These are phyloP conservation scores for Acyrthosiphon pisum DNA, from an alignment of 1,140 invertebrate genomes.

Conservation along the genomic window DNA sequence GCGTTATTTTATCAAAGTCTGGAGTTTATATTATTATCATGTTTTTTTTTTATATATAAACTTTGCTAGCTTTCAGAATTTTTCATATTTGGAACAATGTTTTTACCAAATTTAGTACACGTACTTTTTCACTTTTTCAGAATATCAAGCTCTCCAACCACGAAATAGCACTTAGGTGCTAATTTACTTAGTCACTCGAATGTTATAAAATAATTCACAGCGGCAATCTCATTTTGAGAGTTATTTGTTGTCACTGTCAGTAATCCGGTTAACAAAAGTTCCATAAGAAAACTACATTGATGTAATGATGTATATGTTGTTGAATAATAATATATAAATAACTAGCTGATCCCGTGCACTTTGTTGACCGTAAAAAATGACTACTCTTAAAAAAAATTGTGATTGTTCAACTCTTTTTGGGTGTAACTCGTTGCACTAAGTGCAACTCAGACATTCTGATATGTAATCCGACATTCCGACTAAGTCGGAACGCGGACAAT, in stretches of 20 bases:
- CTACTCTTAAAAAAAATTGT: too few relatives aligned
- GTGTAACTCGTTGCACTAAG: too few relatives aligned
- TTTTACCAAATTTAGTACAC: neutral
- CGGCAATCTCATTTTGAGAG: neutral
- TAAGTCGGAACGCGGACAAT: too few relatives aligned
- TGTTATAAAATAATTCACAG: neutral
- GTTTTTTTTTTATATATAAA: too few relatives aligned
- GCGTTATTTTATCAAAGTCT: neutral
- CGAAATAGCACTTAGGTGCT: neutral
- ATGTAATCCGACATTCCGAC: too few relatives aligned
- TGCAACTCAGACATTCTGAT: too few relatives aligned
- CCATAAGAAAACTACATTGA: neutral
- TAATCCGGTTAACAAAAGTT: neutral
- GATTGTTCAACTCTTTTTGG: too few relatives aligned
- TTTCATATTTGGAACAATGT: neutral
- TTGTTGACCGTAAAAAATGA: too few relatives aligned
- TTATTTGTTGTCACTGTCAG: neutral
- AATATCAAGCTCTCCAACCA: neutral
- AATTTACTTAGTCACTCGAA: neutral
- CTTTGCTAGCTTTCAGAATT: neutral
- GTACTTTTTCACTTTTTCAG: neutral
- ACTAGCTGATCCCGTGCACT: too few relatives aligned
- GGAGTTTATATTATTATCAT: too few relatives aligned
- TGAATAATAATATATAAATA: neutral
- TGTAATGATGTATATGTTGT: neutral